phyloP scores from a whole-genome alignment of 1,140 invertebrate species.

The Nasonia vitripennis region DNA sequence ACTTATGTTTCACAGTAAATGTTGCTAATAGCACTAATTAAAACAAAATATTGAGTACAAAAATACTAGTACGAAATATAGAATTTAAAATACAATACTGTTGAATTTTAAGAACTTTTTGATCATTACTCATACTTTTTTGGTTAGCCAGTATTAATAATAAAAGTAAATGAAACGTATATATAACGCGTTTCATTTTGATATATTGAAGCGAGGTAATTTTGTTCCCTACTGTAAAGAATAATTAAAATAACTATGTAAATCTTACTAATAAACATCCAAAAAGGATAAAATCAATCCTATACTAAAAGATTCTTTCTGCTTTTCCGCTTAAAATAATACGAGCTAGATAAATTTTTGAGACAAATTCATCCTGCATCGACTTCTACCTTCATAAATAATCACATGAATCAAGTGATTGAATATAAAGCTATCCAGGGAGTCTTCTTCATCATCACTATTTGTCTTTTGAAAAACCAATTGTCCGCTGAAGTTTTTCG shows the following conservation, averaged over 20 bases:
- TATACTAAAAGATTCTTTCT: background rate
- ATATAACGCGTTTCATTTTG: no score
- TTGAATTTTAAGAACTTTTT: background rate
- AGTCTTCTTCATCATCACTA: background rate
- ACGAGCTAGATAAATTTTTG: constrained; percentile 37
- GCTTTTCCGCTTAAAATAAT: background rate
- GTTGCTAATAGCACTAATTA: background rate
- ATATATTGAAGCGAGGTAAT: background rate
- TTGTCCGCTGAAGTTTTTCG: constrained; percentile 44
- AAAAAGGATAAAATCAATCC: background rate
- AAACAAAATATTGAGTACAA: background rate
- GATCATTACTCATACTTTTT: no score
- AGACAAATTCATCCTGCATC: constrained; percentile 32
- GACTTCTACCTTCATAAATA: constrained; percentile 51
- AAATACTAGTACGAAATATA: background rate
- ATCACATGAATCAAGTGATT: constrained; percentile 58
- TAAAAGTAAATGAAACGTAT: background rate
- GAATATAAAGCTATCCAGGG: constrained; percentile 46
- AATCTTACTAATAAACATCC: background rate
- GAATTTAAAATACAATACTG: background rate
- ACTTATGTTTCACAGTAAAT: background rate
- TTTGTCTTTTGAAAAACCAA: constrained; percentile 47
- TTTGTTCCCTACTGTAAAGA: background rate
- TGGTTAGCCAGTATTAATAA: background rate
- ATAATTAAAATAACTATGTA: background rate